These are phyloP conservation scores for Eulemur rufifrons DNA, from an alignment of 2,113 vertebrate genomes.

Conservation along the genomic window DNA sequence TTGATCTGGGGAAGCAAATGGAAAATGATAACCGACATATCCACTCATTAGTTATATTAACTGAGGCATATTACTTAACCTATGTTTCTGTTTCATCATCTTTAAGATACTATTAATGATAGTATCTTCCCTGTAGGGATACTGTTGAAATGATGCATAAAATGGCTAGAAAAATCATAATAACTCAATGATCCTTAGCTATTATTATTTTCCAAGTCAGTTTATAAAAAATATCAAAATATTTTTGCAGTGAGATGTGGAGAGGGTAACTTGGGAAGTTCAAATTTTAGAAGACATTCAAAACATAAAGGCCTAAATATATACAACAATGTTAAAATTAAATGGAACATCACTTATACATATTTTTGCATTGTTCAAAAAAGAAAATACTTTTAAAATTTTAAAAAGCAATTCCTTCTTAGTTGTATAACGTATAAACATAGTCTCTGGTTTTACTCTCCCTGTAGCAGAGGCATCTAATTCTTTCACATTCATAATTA, in stretches of 20 bases:
- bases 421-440: not conserved
- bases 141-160: not conserved
- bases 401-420: not conserved
- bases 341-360: not conserved
- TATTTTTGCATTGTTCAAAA: slow-evolving; percentile 7
- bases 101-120: not conserved
- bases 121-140: not conserved
- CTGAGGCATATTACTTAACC: not conserved
- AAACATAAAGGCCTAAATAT: not conserved
- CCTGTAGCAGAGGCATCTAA: not conserved
- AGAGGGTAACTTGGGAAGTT: not conserved
- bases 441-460: not conserved
- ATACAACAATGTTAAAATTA: not conserved
- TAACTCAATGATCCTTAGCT: not conserved
- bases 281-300: not conserved
- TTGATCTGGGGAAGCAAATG: not conserved
- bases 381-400: not conserved
- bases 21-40: not conserved
- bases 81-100: not conserved
- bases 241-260: not conserved
- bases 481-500: not conserved
- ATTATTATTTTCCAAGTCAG: not conserved
- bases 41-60: not conserved
- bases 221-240: not conserved
- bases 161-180: not conserved